A percentile compares a stretch with the other conserved stretches of the same genome.
These are phyloP conservation scores for Xyliphius kryptos DNA, from an alignment of 2,113 vertebrate species.

Conservation along the genomic window DNA sequence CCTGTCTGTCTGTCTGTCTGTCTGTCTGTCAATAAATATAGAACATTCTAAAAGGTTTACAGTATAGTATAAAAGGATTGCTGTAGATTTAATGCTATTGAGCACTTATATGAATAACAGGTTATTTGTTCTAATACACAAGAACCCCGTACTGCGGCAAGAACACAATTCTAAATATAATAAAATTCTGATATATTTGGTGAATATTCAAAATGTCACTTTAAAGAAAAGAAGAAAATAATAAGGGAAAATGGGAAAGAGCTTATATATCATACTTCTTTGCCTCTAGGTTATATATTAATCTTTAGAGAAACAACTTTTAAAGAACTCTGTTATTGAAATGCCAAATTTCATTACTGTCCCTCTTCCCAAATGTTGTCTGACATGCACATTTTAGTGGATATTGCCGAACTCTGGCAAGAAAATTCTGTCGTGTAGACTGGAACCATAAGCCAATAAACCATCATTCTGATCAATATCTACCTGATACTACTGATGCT, in stretches of 20 bases:
- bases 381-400: constrained; percentile 36
- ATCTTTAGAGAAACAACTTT: constrained; percentile 19
- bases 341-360: constrained; percentile 37
- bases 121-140: too few species aligned
- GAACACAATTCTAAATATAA: neutral
- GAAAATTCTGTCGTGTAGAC: constrained; percentile 35
- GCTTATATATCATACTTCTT: too few species aligned
- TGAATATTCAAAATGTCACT: neutral
- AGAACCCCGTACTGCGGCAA: neutral
- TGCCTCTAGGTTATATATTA: constrained; percentile 11
- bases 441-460: constrained; percentile 41
- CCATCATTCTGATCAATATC: constrained; percentile 47
- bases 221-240: constrained; percentile 1
- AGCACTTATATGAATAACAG: too few species aligned
- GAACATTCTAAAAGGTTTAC: too few species aligned
- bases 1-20: too few species aligned
- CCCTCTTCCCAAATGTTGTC: constrained; percentile 31
- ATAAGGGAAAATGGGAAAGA: neutral
- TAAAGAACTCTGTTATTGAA: constrained; percentile 41
- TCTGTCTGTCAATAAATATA: too few species aligned
- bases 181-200: neutral
- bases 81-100: too few species aligned
- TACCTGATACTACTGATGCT: constrained; percentile 35
- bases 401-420: constrained; percentile 16
- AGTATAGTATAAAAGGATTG: too few species aligned